Percentiles rank a stretch among this genome's conserved stretches.
Conservation (phyloP, 1,140 invertebrate species). For the Meteorus sp. region DNA sequence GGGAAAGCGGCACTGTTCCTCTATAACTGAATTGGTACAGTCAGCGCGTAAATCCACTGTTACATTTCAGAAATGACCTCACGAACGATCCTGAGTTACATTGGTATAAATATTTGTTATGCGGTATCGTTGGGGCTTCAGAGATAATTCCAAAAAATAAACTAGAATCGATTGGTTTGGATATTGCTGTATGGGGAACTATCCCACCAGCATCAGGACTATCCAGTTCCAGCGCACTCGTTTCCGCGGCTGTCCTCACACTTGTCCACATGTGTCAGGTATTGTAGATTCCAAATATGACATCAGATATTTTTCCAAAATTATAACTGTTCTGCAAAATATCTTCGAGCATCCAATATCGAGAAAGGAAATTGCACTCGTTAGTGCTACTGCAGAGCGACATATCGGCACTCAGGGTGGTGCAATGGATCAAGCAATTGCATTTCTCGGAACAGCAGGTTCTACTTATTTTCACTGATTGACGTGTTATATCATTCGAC, state of each 20-base stretch:
- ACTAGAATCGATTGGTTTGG: slow-evolving; percentile 62
- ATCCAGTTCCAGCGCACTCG: slow-evolving; percentile 96
- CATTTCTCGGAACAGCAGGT: slow-evolving; percentile 87
- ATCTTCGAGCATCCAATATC: slow-evolving; percentile 53
- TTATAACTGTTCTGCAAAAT: background rate
- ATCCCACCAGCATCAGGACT: slow-evolving; percentile 91
- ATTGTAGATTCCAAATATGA: slow-evolving; percentile 32
- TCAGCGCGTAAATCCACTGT: background rate
- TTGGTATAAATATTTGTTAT: slow-evolving; percentile 96
- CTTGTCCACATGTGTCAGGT: slow-evolving; percentile 76
- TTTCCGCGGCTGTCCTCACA: slow-evolving; percentile 88
- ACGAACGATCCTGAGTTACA: slow-evolving; percentile 3
- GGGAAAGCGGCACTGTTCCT: slow-evolving; percentile 11
- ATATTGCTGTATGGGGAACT: slow-evolving; percentile 77
- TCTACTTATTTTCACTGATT: slow-evolving; percentile 28
- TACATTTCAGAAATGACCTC: background rate
- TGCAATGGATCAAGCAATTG: slow-evolving; percentile 99
- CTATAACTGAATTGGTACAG: too few relatives aligned
- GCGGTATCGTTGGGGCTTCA: slow-evolving; percentile 84
- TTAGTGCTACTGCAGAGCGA: slow-evolving; percentile 87
- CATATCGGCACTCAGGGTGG: slow-evolving; percentile 96
- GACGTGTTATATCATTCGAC: slow-evolving; percentile 1
- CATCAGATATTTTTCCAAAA: background rate
- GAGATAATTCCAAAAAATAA: slow-evolving; percentile 62
- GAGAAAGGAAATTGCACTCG: slow-evolving; percentile 78